phyloP scores from a whole-genome alignment of 1,140 invertebrate genomes.

The Orius laevigatus region DNA sequence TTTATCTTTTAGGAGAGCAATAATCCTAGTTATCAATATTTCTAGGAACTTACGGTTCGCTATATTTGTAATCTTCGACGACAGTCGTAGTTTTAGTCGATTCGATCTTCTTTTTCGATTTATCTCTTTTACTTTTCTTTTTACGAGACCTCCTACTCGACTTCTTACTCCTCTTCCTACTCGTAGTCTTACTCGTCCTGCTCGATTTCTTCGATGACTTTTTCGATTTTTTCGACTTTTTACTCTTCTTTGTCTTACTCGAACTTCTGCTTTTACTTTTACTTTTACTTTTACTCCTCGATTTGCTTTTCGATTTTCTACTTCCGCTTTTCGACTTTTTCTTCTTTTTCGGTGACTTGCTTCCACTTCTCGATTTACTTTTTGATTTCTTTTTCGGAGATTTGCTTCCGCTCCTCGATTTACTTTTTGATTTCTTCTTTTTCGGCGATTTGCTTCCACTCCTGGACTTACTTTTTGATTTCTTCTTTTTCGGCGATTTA shows the following conservation, averaged over 20 bases:
- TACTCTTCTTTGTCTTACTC: background rate
- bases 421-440: background rate
- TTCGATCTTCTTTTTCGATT: background rate
- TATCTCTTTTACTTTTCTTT: background rate
- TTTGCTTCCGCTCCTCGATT: background rate
- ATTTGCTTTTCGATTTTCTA: too few relatives aligned
- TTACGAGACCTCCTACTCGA: too few relatives aligned
- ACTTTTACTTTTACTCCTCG: too few relatives aligned
- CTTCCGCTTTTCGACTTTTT: too few relatives aligned
- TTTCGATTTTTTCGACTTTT: background rate
- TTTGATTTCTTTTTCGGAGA: slow-evolving; percentile 1
- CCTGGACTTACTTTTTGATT: background rate
- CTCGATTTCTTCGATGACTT: background rate
- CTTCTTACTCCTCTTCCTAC: too few relatives aligned
- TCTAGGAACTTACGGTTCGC: background rate
- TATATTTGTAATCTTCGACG: background rate
- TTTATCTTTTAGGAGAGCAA: too few relatives aligned
- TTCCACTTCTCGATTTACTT: background rate
- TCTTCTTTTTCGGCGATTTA: too few relatives aligned
- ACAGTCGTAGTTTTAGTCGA: background rate
- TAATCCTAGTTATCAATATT: too few relatives aligned
- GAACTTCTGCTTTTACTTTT: too few relatives aligned
- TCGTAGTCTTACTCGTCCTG: too few relatives aligned
- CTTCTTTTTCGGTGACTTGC: background rate
- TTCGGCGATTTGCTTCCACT: background rate